Conservation (phyloP, 2,113 vertebrate genomes). For the Grammomys dolichurus region DNA sequence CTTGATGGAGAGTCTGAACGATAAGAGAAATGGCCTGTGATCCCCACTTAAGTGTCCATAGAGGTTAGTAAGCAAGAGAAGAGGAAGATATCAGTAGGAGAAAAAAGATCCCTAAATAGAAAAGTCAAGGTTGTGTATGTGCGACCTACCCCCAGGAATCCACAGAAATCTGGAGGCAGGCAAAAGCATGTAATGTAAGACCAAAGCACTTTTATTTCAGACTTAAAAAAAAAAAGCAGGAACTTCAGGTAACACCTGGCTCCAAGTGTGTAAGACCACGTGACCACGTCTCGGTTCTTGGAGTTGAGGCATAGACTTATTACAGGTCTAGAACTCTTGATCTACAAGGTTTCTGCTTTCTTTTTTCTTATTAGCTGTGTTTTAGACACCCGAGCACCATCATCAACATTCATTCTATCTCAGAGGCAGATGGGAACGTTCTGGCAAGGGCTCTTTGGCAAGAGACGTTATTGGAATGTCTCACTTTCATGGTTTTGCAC, state of each 20-base stretch:
- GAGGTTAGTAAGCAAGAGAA: not conserved
- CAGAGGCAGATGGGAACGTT: not conserved
- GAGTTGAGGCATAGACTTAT: not conserved
- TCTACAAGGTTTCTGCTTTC: not conserved
- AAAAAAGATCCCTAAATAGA: not conserved
- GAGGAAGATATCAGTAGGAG: not conserved
- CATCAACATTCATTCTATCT: not conserved
- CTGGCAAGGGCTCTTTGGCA: not conserved
- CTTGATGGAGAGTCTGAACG: not conserved
- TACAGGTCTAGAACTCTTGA: not conserved
- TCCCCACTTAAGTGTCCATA: not conserved
- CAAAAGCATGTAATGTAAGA: not conserved
- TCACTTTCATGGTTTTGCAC: not conserved
- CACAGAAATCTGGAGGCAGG: not conserved
- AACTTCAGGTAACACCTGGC: not conserved
- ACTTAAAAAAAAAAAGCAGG: not conserved
- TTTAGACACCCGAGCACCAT: not conserved
- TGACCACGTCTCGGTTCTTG: not conserved
- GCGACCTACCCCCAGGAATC: not conserved
- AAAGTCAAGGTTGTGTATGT: not conserved
- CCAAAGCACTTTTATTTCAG: not conserved
- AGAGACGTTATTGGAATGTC: not conserved
- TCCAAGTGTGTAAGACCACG: not conserved
- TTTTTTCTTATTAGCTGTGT: not conserved
- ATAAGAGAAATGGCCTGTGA: rapidly evolving